Percentiles rank a stretch among this genome's conserved stretches.
Conservation (phyloP, 2,888 invertebrate species). For the Sialis fuliginosa region DNA sequence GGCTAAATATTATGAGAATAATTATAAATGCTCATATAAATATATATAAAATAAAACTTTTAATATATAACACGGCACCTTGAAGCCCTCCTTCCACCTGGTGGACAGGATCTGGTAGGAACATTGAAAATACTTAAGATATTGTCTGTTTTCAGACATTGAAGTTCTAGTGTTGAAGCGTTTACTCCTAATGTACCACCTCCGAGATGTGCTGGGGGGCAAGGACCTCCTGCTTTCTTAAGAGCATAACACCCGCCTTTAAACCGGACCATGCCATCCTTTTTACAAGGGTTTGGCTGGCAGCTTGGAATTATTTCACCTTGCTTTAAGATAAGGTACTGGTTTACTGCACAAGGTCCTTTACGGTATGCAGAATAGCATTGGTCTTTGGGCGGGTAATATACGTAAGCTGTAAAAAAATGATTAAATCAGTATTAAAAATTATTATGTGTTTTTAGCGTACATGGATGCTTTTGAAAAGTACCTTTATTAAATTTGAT, state of each 20-base stretch:
- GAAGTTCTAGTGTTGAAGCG: slow-evolving; percentile 33
- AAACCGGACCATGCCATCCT: slow-evolving; percentile 30
- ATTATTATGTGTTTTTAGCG: too few relatives aligned
- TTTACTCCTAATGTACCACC: slow-evolving; percentile 38
- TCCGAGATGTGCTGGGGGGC: slow-evolving; percentile 24
- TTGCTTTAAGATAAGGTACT: slow-evolving; percentile 35
- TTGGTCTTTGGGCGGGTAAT: slow-evolving; percentile 36
- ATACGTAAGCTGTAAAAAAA: slow-evolving; percentile 32
- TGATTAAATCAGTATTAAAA: neutral
- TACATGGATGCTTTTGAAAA: neutral
- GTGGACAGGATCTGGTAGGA: neutral
- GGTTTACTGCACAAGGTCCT: slow-evolving; percentile 39
- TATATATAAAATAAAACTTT: too few relatives aligned
- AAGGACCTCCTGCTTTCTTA: slow-evolving; percentile 24
- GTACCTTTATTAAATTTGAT: neutral
- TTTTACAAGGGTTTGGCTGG: slow-evolving; percentile 37
- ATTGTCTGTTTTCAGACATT: neutral
- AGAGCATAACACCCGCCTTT: slow-evolving; percentile 30
- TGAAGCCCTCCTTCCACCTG: neutral
- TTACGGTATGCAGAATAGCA: slow-evolving; percentile 44
- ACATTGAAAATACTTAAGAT: neutral
- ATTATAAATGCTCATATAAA: too few relatives aligned
- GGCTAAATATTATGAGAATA: too few relatives aligned
- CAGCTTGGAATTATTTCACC: slow-evolving; percentile 39
- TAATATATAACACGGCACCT: too few relatives aligned